Conservation (phyloP, 2,113 vertebrate genomes). For the Heterotis niloticus region DNA sequence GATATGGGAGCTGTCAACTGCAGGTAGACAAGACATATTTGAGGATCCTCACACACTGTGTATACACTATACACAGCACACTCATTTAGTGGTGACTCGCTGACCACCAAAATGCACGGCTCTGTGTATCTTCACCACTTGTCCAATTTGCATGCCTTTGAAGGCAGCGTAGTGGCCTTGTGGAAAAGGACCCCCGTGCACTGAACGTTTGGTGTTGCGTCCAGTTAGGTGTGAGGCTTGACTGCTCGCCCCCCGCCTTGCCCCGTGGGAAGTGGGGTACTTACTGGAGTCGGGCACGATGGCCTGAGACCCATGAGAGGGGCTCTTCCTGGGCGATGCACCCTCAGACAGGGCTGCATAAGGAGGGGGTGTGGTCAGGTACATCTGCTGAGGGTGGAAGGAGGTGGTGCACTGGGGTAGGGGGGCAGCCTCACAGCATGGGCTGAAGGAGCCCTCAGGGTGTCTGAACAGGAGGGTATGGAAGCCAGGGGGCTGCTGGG, state of each 20-base stretch:
- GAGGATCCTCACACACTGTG: no score
- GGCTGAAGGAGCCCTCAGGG: conserved; percentile 43
- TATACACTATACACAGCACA: no score
- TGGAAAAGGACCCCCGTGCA: no score
- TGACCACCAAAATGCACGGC: no score
- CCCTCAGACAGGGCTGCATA: conserved; percentile 77
- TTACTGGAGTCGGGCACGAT: conserved; percentile 79
- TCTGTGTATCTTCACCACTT: no score
- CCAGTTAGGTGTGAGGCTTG: no score
- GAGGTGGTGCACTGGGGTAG: conserved; percentile 59
- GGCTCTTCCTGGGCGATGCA: conserved; percentile 76
- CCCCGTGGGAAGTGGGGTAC: conserved; percentile 60
- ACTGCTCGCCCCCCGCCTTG: conserved; percentile 24
- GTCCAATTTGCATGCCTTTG: no score
- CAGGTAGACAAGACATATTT: no score
- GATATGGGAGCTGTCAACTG: not conserved
- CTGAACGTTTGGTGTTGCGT: no score
- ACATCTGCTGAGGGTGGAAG: conserved; percentile 67
- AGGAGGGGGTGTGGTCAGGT: conserved; percentile 65
- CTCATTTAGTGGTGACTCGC: no score
- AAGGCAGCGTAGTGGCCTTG: no score
- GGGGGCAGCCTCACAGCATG: conserved; percentile 63
- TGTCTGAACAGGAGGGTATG: conserved; percentile 51
- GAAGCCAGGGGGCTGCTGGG: conserved; percentile 52
- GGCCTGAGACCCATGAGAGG: conserved; percentile 77